phyloP scores from a whole-genome alignment of 2,888 invertebrate genomes.

The Pachycephus smyrnensis region DNA sequence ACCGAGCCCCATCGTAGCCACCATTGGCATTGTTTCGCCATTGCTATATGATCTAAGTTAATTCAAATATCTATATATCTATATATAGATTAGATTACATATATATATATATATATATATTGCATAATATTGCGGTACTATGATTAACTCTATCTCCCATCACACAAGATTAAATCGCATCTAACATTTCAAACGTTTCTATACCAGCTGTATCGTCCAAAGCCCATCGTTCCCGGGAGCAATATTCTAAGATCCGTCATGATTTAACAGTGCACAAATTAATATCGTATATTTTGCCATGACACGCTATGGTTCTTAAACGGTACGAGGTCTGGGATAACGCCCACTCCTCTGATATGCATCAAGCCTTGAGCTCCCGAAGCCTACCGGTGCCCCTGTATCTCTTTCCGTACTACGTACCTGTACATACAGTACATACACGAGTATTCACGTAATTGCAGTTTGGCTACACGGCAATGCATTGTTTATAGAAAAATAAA shows the following conservation, averaged over 20 bases:
- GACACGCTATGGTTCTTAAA: conserved; percentile 16
- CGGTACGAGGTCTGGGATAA: conserved; percentile 8
- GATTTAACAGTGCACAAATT: conserved; percentile 6
- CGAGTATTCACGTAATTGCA: conserved; percentile 32
- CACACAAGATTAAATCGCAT: background rate
- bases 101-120: background rate
- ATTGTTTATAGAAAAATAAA: conserved; percentile 11
- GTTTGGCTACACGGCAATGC: conserved; percentile 17
- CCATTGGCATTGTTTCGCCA: background rate
- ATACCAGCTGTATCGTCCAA: background rate
- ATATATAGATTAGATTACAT: background rate
- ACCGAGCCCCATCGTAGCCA: background rate
- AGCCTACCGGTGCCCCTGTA: conserved; percentile 38
- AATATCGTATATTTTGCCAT: conserved; percentile 20
- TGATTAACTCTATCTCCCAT: background rate
- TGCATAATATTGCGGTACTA: background rate
- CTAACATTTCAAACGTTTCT: background rate
- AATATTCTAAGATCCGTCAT: background rate
- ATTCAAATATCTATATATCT: background rate
- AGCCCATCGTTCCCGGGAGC: background rate
- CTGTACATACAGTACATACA: conserved; percentile 10
- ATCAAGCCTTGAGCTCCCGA: conserved; percentile 35
- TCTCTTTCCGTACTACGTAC: conserved; percentile 23
- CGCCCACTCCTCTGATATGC: conserved; percentile 38
- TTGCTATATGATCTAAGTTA: background rate